These are phyloP conservation scores for Indicator indicator DNA, from an alignment of 2,113 vertebrate genomes.

Conservation along the genomic window DNA sequence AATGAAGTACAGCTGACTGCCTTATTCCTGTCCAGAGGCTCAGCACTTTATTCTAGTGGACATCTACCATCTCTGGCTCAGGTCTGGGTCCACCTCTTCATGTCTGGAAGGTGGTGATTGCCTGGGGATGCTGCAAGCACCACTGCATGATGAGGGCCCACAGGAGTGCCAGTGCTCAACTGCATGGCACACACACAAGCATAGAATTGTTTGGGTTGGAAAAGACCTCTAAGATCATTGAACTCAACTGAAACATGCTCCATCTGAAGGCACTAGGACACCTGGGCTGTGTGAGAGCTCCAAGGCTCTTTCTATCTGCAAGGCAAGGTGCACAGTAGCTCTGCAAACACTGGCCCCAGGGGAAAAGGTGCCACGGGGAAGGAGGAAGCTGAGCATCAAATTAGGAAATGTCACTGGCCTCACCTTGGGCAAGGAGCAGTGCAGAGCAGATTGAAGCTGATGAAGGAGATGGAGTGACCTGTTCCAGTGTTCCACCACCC, in stretches of 20 bases:
- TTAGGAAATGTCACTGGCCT: background rate
- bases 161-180: rapidly evolving
- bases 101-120: background rate
- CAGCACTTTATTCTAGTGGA: background rate
- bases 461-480: background rate
- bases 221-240: too few relatives aligned
- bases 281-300: background rate
- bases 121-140: background rate
- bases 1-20: conserved; percentile 52
- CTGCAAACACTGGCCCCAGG: background rate
- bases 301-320: background rate
- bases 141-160: rapidly evolving
- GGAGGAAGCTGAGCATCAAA: background rate
- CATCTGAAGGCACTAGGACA: background rate
- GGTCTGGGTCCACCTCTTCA: background rate
- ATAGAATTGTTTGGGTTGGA: too few relatives aligned
- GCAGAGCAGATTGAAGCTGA: background rate
- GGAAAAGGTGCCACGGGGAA: background rate
- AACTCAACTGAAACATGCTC: background rate
- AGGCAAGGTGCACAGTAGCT: background rate
- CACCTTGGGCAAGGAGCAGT: background rate
- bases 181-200: background rate
- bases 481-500: too few relatives aligned
- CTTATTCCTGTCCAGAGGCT: conserved; percentile 3
- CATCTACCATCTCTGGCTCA: background rate